Conservation (phyloP, 1,140 invertebrate genomes). For the Brachionus angularis region DNA sequence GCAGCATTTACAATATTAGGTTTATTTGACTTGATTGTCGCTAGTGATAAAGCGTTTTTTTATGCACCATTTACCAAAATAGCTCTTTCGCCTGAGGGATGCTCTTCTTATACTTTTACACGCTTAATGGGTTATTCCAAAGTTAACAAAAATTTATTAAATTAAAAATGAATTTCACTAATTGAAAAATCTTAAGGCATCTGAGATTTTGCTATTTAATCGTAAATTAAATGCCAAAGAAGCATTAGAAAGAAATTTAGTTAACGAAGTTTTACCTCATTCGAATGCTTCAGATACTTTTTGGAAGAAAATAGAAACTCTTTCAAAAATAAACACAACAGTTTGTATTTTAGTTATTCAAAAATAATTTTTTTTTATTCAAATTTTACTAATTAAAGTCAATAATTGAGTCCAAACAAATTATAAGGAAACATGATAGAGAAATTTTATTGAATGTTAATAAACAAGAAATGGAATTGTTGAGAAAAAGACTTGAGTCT, state of each 20-base stretch:
- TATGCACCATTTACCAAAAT: constrained; percentile 75
- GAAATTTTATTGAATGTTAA: constrained; percentile 62
- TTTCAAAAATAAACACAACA: constrained; percentile 47
- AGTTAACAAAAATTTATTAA: constrained; percentile 46
- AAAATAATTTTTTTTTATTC: neutral
- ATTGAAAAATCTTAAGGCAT: constrained; percentile 66
- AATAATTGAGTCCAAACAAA: constrained; percentile 61
- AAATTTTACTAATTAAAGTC: constrained; percentile 54
- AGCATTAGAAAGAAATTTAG: constrained; percentile 68
- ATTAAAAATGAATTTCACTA: constrained; percentile 21
- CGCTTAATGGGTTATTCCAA: constrained; percentile 14
- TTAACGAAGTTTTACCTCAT: constrained; percentile 67
- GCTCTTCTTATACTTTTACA: constrained; percentile 77
- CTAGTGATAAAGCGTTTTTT: constrained; percentile 71
- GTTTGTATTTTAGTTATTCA: constrained; percentile 31
- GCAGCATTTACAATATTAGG: constrained; percentile 75
- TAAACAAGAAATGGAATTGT: constrained; percentile 60
- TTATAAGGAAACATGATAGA: constrained; percentile 58
- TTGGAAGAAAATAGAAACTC: constrained; percentile 48
- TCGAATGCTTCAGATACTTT: constrained; percentile 62
- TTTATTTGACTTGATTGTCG: constrained; percentile 82
- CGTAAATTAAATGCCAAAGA: constrained; percentile 72
- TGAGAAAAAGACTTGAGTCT: constrained; percentile 64
- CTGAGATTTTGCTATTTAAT: constrained; percentile 74
- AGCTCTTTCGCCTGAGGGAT: constrained; percentile 75